Evolutionary conservation across 1,140 invertebrate species (phyloP).

Genomic region (Aphelinus certus): DNA sequence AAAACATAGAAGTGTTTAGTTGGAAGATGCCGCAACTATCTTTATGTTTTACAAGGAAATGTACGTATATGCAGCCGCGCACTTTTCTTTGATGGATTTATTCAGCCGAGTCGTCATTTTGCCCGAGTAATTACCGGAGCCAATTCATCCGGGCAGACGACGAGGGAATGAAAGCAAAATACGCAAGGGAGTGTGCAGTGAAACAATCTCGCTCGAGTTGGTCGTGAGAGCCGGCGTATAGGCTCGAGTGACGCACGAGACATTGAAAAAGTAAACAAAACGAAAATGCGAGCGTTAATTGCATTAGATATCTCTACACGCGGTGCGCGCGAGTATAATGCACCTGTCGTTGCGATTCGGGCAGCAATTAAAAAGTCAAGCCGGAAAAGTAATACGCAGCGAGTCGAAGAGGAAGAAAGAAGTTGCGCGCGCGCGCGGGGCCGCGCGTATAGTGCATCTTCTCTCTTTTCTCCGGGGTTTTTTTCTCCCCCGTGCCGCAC

Average conservation of each 20-base stretch:
- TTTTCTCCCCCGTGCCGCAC: neutral
- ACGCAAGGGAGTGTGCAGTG: neutral
- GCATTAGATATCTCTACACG: constrained; percentile 20
- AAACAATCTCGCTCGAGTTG: neutral
- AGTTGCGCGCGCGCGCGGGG: too few species aligned
- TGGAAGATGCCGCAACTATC: too few species aligned
- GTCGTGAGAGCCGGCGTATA: constrained; percentile 15
- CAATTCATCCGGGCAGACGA: constrained; percentile 5
- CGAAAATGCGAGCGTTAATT: constrained; percentile 26
- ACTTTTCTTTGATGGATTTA: too few species aligned
- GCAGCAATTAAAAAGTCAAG: constrained; percentile 40
- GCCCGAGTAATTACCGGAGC: constrained; percentile 16
- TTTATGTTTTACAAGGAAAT: too few species aligned
- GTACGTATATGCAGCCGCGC: too few species aligned
- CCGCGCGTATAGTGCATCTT: constrained; percentile 20
- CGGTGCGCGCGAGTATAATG: neutral
- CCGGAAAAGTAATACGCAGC: neutral
- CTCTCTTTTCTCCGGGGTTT: constrained; percentile 22
- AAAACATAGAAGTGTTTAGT: too few species aligned
- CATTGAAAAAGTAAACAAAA: constrained; percentile 9
- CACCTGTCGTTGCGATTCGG: constrained; percentile 43
- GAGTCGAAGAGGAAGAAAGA: too few species aligned
- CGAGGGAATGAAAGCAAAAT: constrained; percentile 14
- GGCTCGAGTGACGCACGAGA: neutral
- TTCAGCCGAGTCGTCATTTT: too few species aligned